A percentile compares a stretch with the other conserved stretches of the same genome.
phyloP scores from a whole-genome alignment of 2,888 invertebrate genomes.

The Lycocerus yunnanus region DNA sequence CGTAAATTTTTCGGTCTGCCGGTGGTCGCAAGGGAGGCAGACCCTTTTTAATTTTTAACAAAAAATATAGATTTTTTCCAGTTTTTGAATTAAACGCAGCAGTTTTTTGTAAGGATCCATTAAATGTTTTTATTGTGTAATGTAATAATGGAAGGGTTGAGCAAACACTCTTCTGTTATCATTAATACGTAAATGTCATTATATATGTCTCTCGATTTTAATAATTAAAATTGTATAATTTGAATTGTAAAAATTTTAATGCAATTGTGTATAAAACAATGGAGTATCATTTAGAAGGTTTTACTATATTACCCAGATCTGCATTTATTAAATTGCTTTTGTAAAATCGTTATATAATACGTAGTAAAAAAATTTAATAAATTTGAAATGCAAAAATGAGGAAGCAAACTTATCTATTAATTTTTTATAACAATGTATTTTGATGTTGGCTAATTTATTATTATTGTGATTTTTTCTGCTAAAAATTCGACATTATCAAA shows the following conservation, averaged over 20 bases:
- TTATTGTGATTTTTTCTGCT: background rate
- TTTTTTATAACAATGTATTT: background rate
- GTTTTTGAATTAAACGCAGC: background rate
- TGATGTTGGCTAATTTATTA: background rate
- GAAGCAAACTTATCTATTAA: background rate
- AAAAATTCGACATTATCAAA: background rate
- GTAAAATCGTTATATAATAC: background rate
- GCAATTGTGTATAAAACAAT: background rate
- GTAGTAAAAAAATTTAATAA: background rate
- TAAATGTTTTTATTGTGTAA: background rate
- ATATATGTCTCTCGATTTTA: background rate
- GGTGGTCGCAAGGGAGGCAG: background rate
- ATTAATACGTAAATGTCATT: background rate
- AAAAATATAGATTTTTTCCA: background rate
- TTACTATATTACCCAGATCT: background rate
- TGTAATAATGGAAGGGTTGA: background rate
- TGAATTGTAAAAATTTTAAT: background rate
- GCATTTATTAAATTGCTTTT: background rate
- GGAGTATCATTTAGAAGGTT: background rate
- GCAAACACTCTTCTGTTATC: background rate
- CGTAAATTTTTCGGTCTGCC: background rate
- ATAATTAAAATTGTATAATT: background rate
- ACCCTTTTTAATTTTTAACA: background rate
- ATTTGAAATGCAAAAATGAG: background rate
- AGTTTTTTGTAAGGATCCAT: background rate